Percentiles rank a stretch among this genome's conserved stretches.
phyloP scores from a whole-genome alignment of 2,113 vertebrate species.

The Ailuropoda melanoleuca region DNA sequence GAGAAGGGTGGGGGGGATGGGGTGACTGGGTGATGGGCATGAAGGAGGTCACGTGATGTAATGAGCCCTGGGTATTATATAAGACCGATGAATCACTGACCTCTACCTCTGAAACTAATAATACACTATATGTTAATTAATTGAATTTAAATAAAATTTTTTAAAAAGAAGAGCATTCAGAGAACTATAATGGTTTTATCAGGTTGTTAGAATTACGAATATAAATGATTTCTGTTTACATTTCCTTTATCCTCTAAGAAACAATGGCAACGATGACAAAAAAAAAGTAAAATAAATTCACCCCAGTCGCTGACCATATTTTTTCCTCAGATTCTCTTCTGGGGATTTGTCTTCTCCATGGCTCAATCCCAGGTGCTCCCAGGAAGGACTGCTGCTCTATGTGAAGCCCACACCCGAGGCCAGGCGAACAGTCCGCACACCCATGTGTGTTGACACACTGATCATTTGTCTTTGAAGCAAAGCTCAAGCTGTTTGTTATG shows the following conservation, averaged over 20 bases:
- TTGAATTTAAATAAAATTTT: not conserved
- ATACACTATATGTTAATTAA: not conserved
- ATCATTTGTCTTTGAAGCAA: not conserved
- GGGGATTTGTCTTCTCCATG: not conserved
- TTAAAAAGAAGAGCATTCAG: not conserved
- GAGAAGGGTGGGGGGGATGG: not conserved
- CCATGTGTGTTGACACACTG: not conserved
- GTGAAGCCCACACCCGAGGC: not conserved
- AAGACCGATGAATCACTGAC: not conserved
- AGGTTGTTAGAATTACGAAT: not conserved
- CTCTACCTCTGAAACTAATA: not conserved
- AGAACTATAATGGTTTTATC: not conserved
- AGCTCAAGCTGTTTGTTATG: not conserved
- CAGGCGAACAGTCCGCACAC: not conserved
- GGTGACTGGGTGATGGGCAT: not conserved
- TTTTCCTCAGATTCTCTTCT: not conserved
- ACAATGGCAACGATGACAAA: not conserved
- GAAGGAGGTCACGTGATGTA: not conserved
- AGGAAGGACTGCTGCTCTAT: not conserved
- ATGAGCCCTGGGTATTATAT: not conserved
- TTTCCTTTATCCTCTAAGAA: constrained; percentile 12
- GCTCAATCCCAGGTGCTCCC: not conserved
- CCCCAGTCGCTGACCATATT: not conserved
- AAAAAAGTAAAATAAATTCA: not conserved
- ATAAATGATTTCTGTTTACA: not conserved